These are phyloP conservation scores for Enchytraeus crypticus DNA, from an alignment of 2,888 invertebrate genomes.

Conservation along the genomic window DNA sequence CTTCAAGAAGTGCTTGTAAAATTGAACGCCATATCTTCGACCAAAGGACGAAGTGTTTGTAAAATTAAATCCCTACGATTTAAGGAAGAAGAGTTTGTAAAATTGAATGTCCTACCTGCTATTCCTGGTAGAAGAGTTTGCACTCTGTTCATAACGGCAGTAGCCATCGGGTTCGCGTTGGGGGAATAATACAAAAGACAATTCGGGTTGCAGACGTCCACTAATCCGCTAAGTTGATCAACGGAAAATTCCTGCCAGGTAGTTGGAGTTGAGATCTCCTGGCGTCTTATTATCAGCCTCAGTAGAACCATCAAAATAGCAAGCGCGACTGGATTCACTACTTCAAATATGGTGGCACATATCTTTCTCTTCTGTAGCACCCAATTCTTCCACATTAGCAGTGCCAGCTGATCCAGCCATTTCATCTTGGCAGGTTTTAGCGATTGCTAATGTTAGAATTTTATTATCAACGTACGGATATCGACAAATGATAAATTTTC, in stretches of 20 bases:
- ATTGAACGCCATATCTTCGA: too few species aligned
- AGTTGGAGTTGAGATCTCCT: conserved; percentile 3
- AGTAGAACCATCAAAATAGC: conserved; percentile 60
- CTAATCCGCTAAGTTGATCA: neutral
- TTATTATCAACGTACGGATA: too few species aligned
- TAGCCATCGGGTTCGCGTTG: neutral
- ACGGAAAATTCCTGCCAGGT: conserved; percentile 15
- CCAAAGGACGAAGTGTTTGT: too few species aligned
- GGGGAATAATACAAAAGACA: conserved; percentile 23
- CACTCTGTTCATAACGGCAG: conserved; percentile 5
- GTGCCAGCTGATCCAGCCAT: conserved; percentile 57
- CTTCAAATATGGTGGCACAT: conserved; percentile 60
- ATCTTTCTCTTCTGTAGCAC: conserved; percentile 66
- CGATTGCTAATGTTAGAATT: too few species aligned
- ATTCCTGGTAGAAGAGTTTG: neutral
- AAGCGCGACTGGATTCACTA: conserved; percentile 48
- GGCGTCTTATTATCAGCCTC: conserved; percentile 55
- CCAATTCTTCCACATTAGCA: conserved; percentile 77
- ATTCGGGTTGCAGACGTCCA: conserved; percentile 3
- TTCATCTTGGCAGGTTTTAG: too few species aligned
- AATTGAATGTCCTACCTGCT: neutral
- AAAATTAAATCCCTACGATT: too few species aligned
- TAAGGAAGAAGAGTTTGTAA: too few species aligned
- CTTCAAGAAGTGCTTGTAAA: too few species aligned
- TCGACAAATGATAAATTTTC: too few species aligned